Percentiles rank a stretch among this genome's conserved stretches.
These are phyloP conservation scores for Sus cebifrons DNA, from an alignment of 2,797 vertebrate genomes.

Conservation along the genomic window DNA sequence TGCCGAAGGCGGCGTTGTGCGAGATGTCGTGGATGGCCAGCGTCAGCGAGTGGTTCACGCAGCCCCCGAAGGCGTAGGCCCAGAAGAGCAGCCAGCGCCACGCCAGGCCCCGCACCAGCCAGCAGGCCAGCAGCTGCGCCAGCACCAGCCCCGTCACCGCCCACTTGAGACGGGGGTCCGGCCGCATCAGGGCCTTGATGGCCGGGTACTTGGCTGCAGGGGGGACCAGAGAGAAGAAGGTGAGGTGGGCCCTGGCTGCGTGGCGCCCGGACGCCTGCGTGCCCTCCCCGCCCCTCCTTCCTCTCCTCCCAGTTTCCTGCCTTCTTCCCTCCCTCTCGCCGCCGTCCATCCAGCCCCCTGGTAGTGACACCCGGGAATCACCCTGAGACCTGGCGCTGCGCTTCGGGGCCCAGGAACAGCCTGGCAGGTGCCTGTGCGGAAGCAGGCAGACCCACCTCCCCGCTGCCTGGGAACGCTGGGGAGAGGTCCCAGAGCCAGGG, in stretches of 20 bases:
- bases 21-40: constrained; percentile 99
- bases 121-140: constrained; percentile 95
- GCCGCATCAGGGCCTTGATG: constrained; percentile 97
- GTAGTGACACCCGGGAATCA: background rate
- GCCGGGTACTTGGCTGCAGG: constrained; percentile 96
- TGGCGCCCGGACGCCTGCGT: accelerated
- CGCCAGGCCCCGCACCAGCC: constrained; percentile 93
- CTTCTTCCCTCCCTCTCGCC: background rate
- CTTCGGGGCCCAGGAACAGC: background rate
- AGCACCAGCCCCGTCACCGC: constrained; percentile 96
- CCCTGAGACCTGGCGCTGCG: background rate
- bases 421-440: background rate
- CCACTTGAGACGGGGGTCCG: constrained; percentile 97
- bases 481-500: background rate
- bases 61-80: constrained; percentile 97
- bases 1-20: constrained; percentile 97
- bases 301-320: background rate
- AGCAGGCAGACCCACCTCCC: accelerated
- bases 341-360: background rate
- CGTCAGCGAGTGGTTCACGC: constrained; percentile 97
- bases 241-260: accelerated
- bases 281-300: accelerated
- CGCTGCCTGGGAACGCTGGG: background rate
- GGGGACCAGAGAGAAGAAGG: constrained; percentile 47
- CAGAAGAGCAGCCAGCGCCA: constrained; percentile 99